Percentiles rank a stretch among this genome's conserved stretches.
Evolutionary conservation across 2,797 vertebrate species (phyloP).

Genomic region (Enteromius trimaculatus): DNA sequence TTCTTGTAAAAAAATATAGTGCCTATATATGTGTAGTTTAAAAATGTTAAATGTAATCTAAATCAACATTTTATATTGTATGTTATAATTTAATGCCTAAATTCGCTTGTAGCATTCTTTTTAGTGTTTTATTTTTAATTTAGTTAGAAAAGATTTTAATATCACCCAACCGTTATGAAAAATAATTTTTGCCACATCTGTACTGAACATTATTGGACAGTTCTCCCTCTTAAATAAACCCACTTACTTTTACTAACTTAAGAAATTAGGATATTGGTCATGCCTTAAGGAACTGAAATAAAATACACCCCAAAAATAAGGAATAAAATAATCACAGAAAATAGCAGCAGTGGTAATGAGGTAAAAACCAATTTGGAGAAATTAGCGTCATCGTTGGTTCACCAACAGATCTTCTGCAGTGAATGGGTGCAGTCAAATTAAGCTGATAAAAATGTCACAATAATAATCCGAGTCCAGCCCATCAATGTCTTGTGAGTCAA

Average conservation of each 20-base stretch:
- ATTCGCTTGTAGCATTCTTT: not conserved
- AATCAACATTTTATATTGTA: not conserved
- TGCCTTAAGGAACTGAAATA: constrained; percentile 35
- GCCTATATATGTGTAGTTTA: too few species aligned
- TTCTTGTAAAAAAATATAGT: not conserved
- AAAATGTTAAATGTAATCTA: not conserved
- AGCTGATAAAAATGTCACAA: not conserved
- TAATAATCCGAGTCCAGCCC: not conserved
- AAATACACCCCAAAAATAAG: not conserved
- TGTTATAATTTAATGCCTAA: not conserved
- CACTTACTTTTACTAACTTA: constrained; percentile 24
- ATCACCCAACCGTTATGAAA: not conserved
- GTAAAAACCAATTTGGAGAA: not conserved
- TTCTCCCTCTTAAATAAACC: constrained; percentile 13
- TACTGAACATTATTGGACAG: not conserved
- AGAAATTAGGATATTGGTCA: not conserved
- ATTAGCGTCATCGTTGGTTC: too few species aligned
- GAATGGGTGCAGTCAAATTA: not conserved
- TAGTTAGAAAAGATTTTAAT: not conserved
- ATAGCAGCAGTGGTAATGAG: constrained; percentile 10
- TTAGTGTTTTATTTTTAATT: not conserved
- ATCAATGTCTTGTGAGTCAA: not conserved
- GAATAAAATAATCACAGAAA: not conserved
- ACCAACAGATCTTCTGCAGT: not conserved
- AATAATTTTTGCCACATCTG: not conserved